Evolutionary conservation across 2,797 vertebrate species (phyloP), one percentile per base, ranked within the genome.

Genomic region (Diceros bicornis): DNA sequence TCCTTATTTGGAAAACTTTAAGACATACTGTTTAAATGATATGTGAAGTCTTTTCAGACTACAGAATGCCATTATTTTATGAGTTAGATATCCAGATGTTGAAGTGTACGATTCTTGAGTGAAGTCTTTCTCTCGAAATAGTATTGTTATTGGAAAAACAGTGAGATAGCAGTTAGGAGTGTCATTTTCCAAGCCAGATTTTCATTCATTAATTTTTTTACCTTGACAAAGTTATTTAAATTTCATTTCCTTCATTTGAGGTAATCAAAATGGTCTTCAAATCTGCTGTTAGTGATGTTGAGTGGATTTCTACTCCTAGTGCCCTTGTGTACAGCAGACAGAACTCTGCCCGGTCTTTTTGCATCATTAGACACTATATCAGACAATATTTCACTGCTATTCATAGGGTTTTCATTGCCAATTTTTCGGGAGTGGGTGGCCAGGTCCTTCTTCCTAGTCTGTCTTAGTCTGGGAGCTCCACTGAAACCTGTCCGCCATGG

Each of bases 1-100:
- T 61, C 69, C 14, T 91, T 37, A 27, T 96, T 96, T 84, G 81
- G 77, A 90, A 85, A 50, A 50, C 20, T 21, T 85, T 37, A 82
- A 75, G 78, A 92, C 7, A 61, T 7, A 7, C 34, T 68, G 74
- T 52, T 20, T 79, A 83, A 93, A 85, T n/a, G 79, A 61, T 72
- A 91, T 20, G 52, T 41, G 91, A 68, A 77, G 52, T 29, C 55
- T 87, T 96, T 62, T 91, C 69, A 84, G 92, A 89, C 32, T 61
- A 16, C 12, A 66, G 82, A 83, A 84, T 41, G 44, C 57, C 55
- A 66, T 92, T 86, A 23, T 86, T 78, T 91, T 79, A 84, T 47
- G 78, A 94, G 84, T n/a, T 27, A 37, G 47, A 50, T 18, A 23
- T 20, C 32, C 52, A 79, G 89, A 85, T 91, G 57, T 66, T 25